Evolutionary conservation across 2,888 invertebrate species (phyloP).

Genomic region (Isoperla grammatica): DNA sequence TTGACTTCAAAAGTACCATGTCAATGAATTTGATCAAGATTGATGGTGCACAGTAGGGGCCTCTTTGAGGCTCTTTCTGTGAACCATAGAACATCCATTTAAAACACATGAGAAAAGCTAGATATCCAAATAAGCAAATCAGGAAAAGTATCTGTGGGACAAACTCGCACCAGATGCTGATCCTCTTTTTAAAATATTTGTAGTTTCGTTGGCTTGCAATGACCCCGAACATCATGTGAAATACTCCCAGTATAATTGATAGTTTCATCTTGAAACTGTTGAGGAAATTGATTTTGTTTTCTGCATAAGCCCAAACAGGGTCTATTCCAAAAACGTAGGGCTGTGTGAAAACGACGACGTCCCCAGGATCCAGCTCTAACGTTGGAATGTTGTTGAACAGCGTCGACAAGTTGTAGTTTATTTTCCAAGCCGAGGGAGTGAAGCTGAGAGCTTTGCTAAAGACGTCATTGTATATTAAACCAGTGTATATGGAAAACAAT

Average conservation of each 20-base stretch:
- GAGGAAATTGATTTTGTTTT: slow-evolving; percentile 50
- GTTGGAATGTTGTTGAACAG: slow-evolving; percentile 25
- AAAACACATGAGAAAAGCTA: slow-evolving; percentile 47
- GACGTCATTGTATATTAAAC: slow-evolving; percentile 53
- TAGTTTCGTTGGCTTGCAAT: slow-evolving; percentile 39
- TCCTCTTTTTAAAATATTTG: slow-evolving; percentile 20
- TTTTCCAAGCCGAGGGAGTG: slow-evolving; percentile 48
- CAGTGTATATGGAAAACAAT: slow-evolving; percentile 54
- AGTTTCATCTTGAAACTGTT: slow-evolving; percentile 54
- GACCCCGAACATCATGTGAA: slow-evolving; percentile 53
- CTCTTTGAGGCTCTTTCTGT: not conserved
- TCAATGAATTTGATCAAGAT: slow-evolving; percentile 54
- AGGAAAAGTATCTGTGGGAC: slow-evolving; percentile 51
- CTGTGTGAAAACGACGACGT: not conserved
- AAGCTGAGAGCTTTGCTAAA: slow-evolving; percentile 52
- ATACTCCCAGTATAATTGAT: slow-evolving; percentile 50
- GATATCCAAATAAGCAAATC: slow-evolving; percentile 50
- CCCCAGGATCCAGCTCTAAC: slow-evolving; percentile 21
- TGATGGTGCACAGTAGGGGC: slow-evolving; percentile 47
- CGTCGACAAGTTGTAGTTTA: not conserved
- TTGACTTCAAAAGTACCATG: slow-evolving; percentile 43
- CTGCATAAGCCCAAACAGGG: slow-evolving; percentile 46
- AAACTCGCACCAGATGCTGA: slow-evolving; percentile 45
- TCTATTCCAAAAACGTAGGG: slow-evolving; percentile 51
- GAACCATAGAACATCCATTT: slow-evolving; percentile 48